Conservation (phyloP, 2,113 vertebrate genomes). For the Leiothrix lutea region DNA sequence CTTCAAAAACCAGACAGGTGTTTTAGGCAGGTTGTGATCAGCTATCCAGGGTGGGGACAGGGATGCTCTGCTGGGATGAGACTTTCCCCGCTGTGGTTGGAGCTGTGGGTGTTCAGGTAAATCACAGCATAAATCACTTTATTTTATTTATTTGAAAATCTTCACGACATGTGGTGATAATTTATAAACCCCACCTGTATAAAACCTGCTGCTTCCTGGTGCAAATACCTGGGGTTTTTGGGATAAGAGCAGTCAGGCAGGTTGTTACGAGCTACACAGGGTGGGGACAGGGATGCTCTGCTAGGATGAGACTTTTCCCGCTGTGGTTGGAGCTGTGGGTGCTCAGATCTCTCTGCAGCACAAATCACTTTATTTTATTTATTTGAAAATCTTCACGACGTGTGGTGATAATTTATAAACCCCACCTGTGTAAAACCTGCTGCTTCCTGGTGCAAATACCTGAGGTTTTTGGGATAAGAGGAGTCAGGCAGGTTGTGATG, state of each 20-base stretch:
- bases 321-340: background rate
- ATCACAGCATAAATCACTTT: background rate
- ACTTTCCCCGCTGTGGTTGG: background rate
- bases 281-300: background rate
- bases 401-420: no score
- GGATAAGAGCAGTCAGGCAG: background rate
- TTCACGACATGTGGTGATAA: background rate
- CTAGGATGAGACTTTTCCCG: background rate
- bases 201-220: background rate
- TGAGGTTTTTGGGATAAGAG: background rate
- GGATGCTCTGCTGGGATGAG: background rate
- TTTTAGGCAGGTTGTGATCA: background rate
- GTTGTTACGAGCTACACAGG: background rate
- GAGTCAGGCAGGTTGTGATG: background rate
- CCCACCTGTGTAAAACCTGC: no score
- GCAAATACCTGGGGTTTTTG: background rate
- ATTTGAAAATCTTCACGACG: no score
- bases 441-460: background rate
- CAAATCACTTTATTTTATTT: background rate
- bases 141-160: background rate
- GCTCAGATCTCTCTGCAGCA: background rate
- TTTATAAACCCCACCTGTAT: background rate
- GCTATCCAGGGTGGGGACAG: background rate
- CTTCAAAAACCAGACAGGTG: background rate
- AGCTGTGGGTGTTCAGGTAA: background rate